Conservation (phyloP, 2,797 vertebrate genomes). For the Pantherophis alleghaniensis region DNA sequence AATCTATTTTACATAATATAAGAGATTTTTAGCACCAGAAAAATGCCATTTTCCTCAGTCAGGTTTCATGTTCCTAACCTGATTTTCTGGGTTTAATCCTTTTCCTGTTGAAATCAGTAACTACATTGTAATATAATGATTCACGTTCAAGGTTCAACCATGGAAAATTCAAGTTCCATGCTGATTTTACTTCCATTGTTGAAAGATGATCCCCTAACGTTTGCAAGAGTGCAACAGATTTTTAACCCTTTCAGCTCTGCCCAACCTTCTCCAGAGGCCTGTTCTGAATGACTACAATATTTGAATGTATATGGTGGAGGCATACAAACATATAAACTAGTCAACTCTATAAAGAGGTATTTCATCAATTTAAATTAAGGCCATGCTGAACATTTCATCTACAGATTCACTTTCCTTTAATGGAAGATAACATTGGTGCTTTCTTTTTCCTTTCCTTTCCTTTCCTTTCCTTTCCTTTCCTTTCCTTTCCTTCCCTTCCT, state of each 20-base stretch:
- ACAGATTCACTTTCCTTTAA: background rate
- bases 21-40: conserved; percentile 81
- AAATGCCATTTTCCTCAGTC: conserved; percentile 81
- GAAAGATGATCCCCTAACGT: conserved; percentile 74
- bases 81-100: conserved; percentile 88
- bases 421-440: background rate
- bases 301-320: conserved; percentile 12
- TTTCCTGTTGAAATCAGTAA: conserved; percentile 95
- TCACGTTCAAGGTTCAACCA: conserved; percentile 82
- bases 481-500: too few species aligned
- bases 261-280: conserved; percentile 10
- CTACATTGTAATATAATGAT: conserved; percentile 87
- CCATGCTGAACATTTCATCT: background rate
- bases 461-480: too few species aligned
- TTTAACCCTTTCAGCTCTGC: conserved; percentile 63
- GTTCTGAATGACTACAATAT: conserved; percentile 10
- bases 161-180: conserved; percentile 79
- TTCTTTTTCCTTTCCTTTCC: too few species aligned
- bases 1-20: conserved; percentile 80
- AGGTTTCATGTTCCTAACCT: conserved; percentile 81
- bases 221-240: conserved; percentile 64
- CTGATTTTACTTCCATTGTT: conserved; percentile 76
- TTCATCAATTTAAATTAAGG: background rate
- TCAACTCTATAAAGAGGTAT: background rate
- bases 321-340: background rate